Evolutionary conservation across 2,113 vertebrate species (phyloP), one percentile per base, ranked within the genome.

Genomic region (Merops nubicus): DNA sequence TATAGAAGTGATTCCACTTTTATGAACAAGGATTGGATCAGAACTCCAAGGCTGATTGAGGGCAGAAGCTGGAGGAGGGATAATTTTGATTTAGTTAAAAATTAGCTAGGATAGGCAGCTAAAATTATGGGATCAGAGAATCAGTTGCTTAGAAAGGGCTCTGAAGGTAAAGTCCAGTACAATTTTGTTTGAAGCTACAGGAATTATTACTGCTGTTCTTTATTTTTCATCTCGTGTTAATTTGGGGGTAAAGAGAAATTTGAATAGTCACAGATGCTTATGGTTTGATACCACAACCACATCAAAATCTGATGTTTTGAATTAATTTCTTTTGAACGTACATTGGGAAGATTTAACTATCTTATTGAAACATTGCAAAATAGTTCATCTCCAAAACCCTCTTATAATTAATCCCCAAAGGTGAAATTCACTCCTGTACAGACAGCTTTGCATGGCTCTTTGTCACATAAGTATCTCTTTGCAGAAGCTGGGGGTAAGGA

Each of bases 381-480:
- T 63, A 79, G 36, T 93, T 94, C 70, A 63, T 83, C 78, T 93
- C 53, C 78, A 80, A 93, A 89, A 88, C 38, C 48, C 91, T 67
- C 65, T 88, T 83, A 76, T 95, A 95, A 96, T 96, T 94, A 95
- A 85, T 96, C 81, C 87, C 85, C 70, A 73, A 91, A 89, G 85
- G 89, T 94, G 85, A 90, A 93, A 88, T 90, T 88, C 59, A 68
- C 40, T 93, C 62, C 77, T 48, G n/a, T 76, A 45, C n/a, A 88
- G 81, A 88, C 62, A 96, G 59, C 70, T 94, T 89, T 76, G 42
- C 54, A 11, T 50, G 47, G 50, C 34, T 83, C 45, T 91, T 68
- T 94, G 94, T 95, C 88, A 86, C 10, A 0, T 74, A 91, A 91
- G 65, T 53, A 36, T 25, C 82, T 65, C 48, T 91, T 76, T 85